Conservation (phyloP, 2,888 invertebrate species). For the Strigamia crassipes region DNA sequence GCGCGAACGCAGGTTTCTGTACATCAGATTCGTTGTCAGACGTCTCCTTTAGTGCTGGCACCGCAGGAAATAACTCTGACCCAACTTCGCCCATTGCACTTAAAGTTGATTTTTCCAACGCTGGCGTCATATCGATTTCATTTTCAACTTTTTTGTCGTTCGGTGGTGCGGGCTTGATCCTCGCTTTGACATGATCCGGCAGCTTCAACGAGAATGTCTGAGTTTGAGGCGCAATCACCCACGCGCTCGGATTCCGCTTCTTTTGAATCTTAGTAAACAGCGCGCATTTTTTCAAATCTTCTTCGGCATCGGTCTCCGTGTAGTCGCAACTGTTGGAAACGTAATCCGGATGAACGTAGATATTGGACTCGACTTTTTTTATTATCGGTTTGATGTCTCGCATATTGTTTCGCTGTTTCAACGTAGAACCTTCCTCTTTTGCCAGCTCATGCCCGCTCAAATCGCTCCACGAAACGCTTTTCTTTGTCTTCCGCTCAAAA, state of each 20-base stretch:
- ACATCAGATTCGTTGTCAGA: neutral
- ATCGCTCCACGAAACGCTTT: slow-evolving; percentile 47
- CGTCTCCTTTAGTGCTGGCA: neutral
- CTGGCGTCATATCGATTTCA: neutral
- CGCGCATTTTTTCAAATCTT: slow-evolving; percentile 29
- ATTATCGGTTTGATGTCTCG: slow-evolving; percentile 44
- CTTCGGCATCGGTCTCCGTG: slow-evolving; percentile 43
- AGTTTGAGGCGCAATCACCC: neutral
- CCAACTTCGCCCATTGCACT: neutral
- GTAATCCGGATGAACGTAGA: neutral
- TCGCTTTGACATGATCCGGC: slow-evolving; percentile 44
- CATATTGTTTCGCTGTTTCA: neutral
- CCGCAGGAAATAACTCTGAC: neutral
- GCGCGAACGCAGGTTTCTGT: neutral
- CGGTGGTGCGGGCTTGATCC: neutral
- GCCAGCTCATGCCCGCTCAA: slow-evolving; percentile 41
- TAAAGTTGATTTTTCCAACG: neutral
- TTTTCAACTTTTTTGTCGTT: neutral
- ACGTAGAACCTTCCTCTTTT: neutral
- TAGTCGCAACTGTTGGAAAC: neutral
- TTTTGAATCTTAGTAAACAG: slow-evolving; percentile 43
- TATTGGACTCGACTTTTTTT: slow-evolving; percentile 14
- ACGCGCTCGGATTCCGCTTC: neutral
- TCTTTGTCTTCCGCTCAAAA: slow-evolving; percentile 43
- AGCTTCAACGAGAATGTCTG: slow-evolving; percentile 36